These are phyloP conservation scores for Capreolus pygargus DNA, from an alignment of 2,113 vertebrate genomes.

Conservation along the genomic window DNA sequence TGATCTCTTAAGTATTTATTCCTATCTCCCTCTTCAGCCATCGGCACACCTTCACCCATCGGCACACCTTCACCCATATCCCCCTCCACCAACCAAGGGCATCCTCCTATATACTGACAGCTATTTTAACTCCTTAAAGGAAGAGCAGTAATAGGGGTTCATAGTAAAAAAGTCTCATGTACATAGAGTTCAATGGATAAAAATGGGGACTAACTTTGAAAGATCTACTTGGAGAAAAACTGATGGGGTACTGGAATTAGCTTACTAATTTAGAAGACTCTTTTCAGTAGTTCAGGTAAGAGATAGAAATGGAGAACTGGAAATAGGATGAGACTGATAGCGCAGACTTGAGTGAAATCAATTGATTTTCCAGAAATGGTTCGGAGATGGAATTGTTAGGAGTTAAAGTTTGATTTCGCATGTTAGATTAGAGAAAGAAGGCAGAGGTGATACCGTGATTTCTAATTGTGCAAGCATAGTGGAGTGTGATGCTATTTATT, in stretches of 20 bases:
- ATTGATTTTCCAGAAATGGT: not conserved
- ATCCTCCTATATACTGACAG: not conserved
- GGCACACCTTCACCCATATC: not conserved
- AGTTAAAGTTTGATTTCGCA: not conserved
- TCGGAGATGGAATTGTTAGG: not conserved
- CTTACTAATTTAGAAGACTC: not conserved
- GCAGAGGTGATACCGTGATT: not conserved
- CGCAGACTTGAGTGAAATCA: not conserved
- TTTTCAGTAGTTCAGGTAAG: not conserved
- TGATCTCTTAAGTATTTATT: not conserved
- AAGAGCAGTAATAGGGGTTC: not conserved
- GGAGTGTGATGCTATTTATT: not conserved
- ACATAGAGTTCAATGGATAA: not conserved
- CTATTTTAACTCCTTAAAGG: not conserved
- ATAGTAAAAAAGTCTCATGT: not conserved
- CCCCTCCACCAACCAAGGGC: rapidly evolving
- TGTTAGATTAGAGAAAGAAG: not conserved
- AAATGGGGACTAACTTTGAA: not conserved
- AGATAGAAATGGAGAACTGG: not conserved
- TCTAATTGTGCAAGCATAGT: not conserved
- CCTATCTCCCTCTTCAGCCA: not conserved
- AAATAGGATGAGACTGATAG: not conserved
- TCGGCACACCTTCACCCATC: not conserved
- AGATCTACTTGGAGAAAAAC: not conserved
- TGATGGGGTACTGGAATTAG: not conserved